Conservation (phyloP, 1,140 invertebrate genomes). For the Glossosoma conforme region DNA sequence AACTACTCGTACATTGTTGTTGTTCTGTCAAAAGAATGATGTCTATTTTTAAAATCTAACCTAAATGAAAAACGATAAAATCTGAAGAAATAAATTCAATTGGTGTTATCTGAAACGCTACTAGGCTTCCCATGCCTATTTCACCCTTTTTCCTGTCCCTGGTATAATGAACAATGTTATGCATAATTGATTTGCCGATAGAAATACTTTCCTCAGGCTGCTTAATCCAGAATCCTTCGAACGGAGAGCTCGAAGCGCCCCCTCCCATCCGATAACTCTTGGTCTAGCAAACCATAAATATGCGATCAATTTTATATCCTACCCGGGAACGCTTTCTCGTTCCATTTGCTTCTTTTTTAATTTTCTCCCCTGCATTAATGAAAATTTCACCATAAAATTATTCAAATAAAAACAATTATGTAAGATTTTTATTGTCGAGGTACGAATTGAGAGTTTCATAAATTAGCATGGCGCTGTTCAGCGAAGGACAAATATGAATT, state of each 20-base stretch:
- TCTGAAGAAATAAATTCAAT: no score
- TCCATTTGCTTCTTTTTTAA: conserved; percentile 21
- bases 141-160: conserved; percentile 1
- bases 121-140: conserved; percentile 1
- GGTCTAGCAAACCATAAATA: conserved; percentile 29
- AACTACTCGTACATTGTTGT: no score
- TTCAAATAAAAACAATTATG: conserved; percentile 33
- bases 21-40: no score
- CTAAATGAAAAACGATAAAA: no score
- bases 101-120: no score
- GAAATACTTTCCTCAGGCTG: conserved; percentile 26
- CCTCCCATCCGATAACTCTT: conserved; percentile 4
- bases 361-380: conserved; percentile 25
- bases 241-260: conserved; percentile 4
- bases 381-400: conserved; percentile 32
- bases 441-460: conserved; percentile 14
- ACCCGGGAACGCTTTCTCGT: conserved; percentile 4
- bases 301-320: conserved; percentile 31
- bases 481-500: conserved; percentile 22
- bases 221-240: conserved; percentile 17
- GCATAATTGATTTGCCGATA: conserved; percentile 33
- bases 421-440: conserved; percentile 32
- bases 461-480: conserved; percentile 21
- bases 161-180: conserved; percentile 33
- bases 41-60: no score